These are phyloP conservation scores for Echinarachnius parma DNA, from an alignment of 53 echinoderm and acorn worm genomes.

Conservation along the genomic window DNA sequence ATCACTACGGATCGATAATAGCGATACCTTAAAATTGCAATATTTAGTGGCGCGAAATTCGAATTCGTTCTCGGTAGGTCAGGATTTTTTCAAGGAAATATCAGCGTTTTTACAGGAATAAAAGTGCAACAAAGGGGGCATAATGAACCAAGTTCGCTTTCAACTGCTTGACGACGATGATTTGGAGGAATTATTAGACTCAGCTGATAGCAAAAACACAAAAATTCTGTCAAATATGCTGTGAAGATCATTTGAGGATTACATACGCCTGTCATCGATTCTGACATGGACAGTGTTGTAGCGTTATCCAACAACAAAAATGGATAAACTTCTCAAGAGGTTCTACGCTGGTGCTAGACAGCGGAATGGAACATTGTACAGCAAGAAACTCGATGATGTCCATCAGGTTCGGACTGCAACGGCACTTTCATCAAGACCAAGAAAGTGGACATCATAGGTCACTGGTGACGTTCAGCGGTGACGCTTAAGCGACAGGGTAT, in stretches of 20 bases:
- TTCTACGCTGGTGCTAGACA: conserved; percentile 10
- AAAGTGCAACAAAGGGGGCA: too few relatives aligned
- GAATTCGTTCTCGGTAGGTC: too few relatives aligned
- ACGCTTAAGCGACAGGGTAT: conserved; percentile 18
- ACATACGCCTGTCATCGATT: conserved; percentile 6
- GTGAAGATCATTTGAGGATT: conserved; percentile 4
- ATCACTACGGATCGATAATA: too few relatives aligned
- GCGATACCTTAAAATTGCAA: too few relatives aligned
- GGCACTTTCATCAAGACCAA: conserved; percentile 36
- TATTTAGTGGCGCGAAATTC: too few relatives aligned
- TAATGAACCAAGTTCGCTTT: too few relatives aligned
- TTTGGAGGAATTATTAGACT: too few relatives aligned
- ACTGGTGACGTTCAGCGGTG: conserved; percentile 17
- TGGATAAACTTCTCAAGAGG: conserved; percentile 5
- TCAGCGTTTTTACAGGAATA: too few relatives aligned
- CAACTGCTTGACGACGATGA: too few relatives aligned
- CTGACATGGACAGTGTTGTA: neutral
- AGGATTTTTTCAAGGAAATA: too few relatives aligned
- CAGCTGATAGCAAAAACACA: conserved; percentile 10
- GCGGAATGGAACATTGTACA: neutral
- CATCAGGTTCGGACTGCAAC: conserved; percentile 51
- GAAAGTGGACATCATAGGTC: conserved; percentile 27
- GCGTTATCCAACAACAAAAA: neutral
- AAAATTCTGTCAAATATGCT: neutral
- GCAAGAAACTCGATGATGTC: neutral